Percentiles rank a stretch among this genome's conserved stretches.
phyloP scores from a whole-genome alignment of 2,113 vertebrate genomes.

The Pungitius pungitius region DNA sequence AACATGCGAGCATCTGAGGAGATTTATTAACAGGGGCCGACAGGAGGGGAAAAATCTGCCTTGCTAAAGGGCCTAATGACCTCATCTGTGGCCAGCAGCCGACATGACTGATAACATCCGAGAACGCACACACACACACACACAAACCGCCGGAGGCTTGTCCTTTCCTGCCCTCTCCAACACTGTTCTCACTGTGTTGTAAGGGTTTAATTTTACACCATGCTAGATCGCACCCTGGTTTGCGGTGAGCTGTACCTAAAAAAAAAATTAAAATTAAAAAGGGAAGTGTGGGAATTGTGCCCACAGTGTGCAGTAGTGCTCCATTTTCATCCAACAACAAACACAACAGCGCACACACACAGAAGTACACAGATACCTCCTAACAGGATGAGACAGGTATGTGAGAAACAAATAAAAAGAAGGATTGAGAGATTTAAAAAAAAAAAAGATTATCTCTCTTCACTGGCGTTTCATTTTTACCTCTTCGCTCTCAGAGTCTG shows the following conservation, averaged over 20 bases:
- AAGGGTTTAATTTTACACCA: constrained; percentile 54
- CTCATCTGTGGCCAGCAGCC: constrained; percentile 62
- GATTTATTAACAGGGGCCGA: constrained; percentile 61
- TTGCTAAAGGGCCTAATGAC: constrained; percentile 72
- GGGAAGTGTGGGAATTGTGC: not conserved
- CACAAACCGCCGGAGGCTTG: constrained; percentile 30
- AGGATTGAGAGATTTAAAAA: constrained; percentile 29
- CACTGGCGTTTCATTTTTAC: constrained; percentile 36
- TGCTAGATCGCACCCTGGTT: constrained; percentile 33
- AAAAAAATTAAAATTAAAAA: not conserved
- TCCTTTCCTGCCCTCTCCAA: constrained; percentile 50
- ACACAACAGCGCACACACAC: not conserved
- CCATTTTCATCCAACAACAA: constrained; percentile 10
- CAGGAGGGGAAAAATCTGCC: constrained; percentile 67
- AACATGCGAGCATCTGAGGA: constrained; percentile 25
- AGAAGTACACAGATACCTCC: not conserved
- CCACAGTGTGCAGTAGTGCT: constrained; percentile 4
- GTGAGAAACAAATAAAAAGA: constrained; percentile 31
- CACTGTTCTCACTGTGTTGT: constrained; percentile 29
- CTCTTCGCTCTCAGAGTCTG: not conserved
- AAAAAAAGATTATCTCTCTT: constrained; percentile 30
- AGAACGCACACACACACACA: constrained; percentile 37
- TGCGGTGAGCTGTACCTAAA: constrained; percentile 31
- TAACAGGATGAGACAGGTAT: not conserved
- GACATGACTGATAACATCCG: constrained; percentile 65